Percentiles rank a stretch among this genome's conserved stretches.
Conservation (phyloP, 2,888 invertebrate genomes). For the Ligdia adustata region DNA sequence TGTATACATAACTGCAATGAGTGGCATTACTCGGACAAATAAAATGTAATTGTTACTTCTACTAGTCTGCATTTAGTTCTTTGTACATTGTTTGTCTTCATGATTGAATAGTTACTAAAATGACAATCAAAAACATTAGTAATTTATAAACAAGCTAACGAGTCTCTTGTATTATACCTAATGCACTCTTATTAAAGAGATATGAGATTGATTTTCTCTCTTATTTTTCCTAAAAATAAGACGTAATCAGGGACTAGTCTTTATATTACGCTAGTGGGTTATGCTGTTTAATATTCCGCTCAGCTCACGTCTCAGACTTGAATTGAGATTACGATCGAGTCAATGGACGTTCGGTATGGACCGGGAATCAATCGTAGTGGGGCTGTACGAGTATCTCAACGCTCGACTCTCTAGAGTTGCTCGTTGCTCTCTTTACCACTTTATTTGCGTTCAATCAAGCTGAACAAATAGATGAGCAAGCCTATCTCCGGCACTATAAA, state of each 20-base stretch:
- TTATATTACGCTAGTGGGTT: constrained; percentile 31
- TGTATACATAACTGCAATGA: constrained; percentile 19
- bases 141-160: too few relatives aligned
- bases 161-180: too few relatives aligned
- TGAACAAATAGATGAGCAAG: constrained; percentile 41
- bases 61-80: neutral
- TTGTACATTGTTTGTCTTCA: too few relatives aligned
- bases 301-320: constrained; percentile 52
- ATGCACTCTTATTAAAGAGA: too few relatives aligned
- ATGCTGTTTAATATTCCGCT: constrained; percentile 60
- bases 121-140: too few relatives aligned
- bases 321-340: constrained; percentile 63
- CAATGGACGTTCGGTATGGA: constrained; percentile 60
- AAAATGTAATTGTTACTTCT: constrained; percentile 13
- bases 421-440: constrained; percentile 60
- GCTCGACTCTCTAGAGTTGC: constrained; percentile 43
- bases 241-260: constrained; percentile 15
- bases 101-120: too few relatives aligned
- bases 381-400: constrained; percentile 57
- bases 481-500: constrained; percentile 24
- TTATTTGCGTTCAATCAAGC: constrained; percentile 59
- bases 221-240: constrained; percentile 29
- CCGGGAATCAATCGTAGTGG: constrained; percentile 57
- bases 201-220: too few relatives aligned
- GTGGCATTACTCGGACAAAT: constrained; percentile 32